Evolutionary conservation across 2,888 invertebrate genomes (phyloP).

Genomic region (Dasysyrphus albostriatus): DNA sequence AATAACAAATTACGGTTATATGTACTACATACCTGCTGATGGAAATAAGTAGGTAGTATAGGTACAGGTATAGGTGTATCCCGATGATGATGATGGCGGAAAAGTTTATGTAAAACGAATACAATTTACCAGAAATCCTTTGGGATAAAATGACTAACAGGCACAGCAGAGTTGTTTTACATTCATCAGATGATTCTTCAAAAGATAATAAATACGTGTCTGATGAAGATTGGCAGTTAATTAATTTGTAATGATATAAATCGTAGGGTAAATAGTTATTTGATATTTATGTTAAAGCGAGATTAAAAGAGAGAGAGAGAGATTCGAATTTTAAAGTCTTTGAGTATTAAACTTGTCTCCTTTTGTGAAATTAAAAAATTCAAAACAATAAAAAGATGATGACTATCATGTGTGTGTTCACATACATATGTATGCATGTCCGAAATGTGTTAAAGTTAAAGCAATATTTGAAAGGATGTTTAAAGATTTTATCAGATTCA

Average conservation of each 20-base stretch:
- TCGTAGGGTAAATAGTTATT: conserved; percentile 42
- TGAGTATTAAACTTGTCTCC: conserved; percentile 21
- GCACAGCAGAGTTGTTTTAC: conserved; percentile 36
- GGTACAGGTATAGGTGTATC: background rate
- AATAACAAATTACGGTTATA: conserved; percentile 22
- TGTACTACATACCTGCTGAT: background rate
- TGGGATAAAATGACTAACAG: conserved; percentile 31
- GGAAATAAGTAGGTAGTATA: conserved; percentile 11
- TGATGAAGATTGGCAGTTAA: conserved; percentile 46
- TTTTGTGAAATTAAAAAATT: background rate
- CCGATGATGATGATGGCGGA: conserved; percentile 23
- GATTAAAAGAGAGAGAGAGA: background rate
- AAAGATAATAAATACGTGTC: conserved; percentile 46
- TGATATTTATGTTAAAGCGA: conserved; percentile 33
- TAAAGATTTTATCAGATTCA: too few relatives aligned
- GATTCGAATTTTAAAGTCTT: background rate
- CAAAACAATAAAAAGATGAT: background rate
- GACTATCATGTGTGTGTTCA: too few relatives aligned
- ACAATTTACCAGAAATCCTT: conserved; percentile 32
- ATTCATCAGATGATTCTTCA: conserved; percentile 46
- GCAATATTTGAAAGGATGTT: too few relatives aligned
- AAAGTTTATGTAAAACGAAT: conserved; percentile 36
- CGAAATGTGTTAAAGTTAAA: too few relatives aligned
- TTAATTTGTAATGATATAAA: conserved; percentile 43
- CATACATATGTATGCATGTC: too few relatives aligned